Evolutionary conservation across 2,113 vertebrate species (phyloP), one percentile per base, ranked within the genome.

Genomic region (Vidua macroura): DNA sequence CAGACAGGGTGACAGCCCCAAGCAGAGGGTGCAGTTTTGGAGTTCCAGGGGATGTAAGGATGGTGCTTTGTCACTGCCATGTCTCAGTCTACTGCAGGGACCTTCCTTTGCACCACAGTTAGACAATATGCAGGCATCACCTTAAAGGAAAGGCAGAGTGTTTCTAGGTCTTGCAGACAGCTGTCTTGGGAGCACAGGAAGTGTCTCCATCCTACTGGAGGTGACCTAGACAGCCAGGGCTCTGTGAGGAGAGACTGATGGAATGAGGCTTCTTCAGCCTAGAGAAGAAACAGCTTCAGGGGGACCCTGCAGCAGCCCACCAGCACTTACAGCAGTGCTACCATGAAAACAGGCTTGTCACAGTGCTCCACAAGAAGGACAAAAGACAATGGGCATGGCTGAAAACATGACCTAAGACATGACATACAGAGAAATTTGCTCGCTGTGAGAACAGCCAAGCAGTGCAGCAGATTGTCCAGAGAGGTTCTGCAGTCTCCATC

Each of bases 51-150:
- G 13, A 37, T 13, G 2, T 4, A 72, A 55, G 46, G 44, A 37
- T 1, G 1, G 21, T 56, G 46, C 62, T 68, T 13, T 60, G 2
- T 20, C 49, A 23, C 44, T 14, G 2, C 7, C 11, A 4, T 0
- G 8, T 66, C 51, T 56, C 78, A 5, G 21, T 2, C 13, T 35
- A 4, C 49, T 13, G 64, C 76, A 20, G 43, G 17, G 39, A n/a
- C 51, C 33, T 85, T 24, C 0, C 13, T 21, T 28, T 43, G 37
- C 25, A 28, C 15, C n/a, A 7, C 12, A 35, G 48, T 43, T 39
- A 2, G 12, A 41, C 10, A 16, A 21, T 4, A 20, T 4, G 1
- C n/a, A 76, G 33, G 39, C 24, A 55, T 72, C 43, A 10, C 86
- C 67, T 64, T 79, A 79, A 56, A 76, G 13, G 41, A 70, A 78